Evolutionary conservation across 2,113 vertebrate genomes (phyloP).

Genomic region (Pterocles burchelli): DNA sequence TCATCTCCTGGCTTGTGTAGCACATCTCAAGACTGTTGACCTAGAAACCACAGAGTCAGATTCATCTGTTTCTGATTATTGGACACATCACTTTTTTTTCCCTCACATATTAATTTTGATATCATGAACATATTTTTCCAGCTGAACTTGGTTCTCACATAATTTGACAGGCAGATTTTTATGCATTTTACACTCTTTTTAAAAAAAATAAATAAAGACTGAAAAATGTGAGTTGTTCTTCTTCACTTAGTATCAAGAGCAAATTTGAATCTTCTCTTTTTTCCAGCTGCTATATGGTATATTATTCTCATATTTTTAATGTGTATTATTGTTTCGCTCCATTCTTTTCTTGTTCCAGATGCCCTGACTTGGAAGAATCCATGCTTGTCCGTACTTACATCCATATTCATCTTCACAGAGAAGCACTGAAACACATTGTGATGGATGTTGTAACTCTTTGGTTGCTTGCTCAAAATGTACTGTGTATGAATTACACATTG

Average conservation of each 20-base stretch:
- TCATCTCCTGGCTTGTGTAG: neutral
- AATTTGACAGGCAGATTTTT: neutral
- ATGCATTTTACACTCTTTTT: neutral
- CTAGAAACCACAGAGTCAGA: neutral
- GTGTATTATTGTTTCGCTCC: neutral
- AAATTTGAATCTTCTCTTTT: neutral
- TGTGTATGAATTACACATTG: neutral
- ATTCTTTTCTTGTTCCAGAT: neutral
- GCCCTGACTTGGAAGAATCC: neutral
- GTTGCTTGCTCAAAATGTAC: neutral
- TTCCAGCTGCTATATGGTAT: neutral
- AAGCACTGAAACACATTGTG: neutral
- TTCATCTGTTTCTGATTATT: constrained; percentile 4
- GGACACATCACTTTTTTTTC: neutral
- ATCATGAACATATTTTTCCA: neutral
- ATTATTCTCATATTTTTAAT: neutral
- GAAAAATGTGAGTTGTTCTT: neutral
- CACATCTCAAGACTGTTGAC: neutral
- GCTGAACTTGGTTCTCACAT: neutral
- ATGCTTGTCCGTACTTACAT: neutral
- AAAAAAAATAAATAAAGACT: neutral
- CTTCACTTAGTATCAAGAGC: neutral
- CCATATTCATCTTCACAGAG: neutral
- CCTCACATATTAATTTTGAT: neutral
- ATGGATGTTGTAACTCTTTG: neutral